Base-by-base conservation (phyloP, 1,140 invertebrate species). In the Bombus pascuorum region DNA sequence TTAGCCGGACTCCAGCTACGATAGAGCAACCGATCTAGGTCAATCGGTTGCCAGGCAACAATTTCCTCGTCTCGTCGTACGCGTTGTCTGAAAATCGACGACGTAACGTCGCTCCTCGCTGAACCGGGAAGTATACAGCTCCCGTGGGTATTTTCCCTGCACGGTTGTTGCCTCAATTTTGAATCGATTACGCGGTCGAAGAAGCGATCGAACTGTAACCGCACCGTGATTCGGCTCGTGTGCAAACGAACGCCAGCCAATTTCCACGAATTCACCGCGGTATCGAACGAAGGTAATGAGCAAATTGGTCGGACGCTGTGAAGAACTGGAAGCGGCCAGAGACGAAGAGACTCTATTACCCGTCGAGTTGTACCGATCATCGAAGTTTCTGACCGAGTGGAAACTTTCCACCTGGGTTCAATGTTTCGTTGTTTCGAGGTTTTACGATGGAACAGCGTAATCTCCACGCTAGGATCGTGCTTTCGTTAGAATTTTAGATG, bases 1-100 rank as follows among this genome's bases (percentile, higher is more conserved):
- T 81, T 85, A 84, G 53, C 74, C 65, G 47, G 75, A 68, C 70
- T 75, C 70, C 83, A 80, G 80, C 84, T 66, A 13, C 62, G 39
- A 39, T 62, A 59, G 78, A 42, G 72, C 57, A 47, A 68, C 72
- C 62, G 87, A 91, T 92, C 86, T 92, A 71, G 91, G 91, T 92
- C 91, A 91, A 88, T 86, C 87, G 88, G 91, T 92, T 92, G 90
- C 91, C 77, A 82, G 82, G 91, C 88, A 92, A 91, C 91, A 66
- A 47, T 42, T 44, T 42, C 39, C 75, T 81, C 76, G 77, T 66
- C 85, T 89, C 87, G 79, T 86, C 87, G 90, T 86, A 91, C 91
- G 91, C 90, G 77, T 78, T 78, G 76, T 87, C 87, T 85, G 74
- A 75, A 37, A 65, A 83, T 68, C 87, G 83, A 78, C 81, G 77